phyloP scores from a whole-genome alignment of 2,888 invertebrate species.

The Melanostoma scalare region DNA sequence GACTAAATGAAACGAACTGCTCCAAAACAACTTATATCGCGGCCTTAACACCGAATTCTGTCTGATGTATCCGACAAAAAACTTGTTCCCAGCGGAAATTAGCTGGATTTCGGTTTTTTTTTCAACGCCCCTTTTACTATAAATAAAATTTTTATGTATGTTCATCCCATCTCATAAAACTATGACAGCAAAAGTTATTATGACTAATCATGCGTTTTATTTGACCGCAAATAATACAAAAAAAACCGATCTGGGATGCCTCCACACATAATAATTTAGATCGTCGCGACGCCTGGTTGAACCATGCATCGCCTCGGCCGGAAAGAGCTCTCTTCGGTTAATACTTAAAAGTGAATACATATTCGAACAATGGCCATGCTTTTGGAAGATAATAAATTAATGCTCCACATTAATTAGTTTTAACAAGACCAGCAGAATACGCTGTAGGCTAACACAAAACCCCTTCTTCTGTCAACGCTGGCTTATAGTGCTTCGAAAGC shows the following conservation, averaged over 20 bases:
- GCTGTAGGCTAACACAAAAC: constrained; percentile 38
- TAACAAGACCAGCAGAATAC: constrained; percentile 44
- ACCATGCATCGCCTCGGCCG: constrained; percentile 33
- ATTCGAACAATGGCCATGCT: constrained; percentile 28
- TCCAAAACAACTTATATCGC: no score
- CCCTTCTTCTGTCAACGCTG: constrained; percentile 10
- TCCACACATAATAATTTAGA: constrained; percentile 26
- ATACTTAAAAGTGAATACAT: constrained; percentile 39
- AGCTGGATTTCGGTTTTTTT: neutral
- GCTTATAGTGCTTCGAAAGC: constrained; percentile 47
- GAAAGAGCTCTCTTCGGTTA: constrained; percentile 64
- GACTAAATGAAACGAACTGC: no score
- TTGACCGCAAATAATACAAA: constrained; percentile 55
- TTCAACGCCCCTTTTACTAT: constrained; percentile 10
- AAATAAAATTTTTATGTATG: neutral
- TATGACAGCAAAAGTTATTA: constrained; percentile 54
- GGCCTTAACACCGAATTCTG: constrained; percentile 13
- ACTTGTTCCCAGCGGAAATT: constrained; percentile 2
- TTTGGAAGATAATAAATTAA: constrained; percentile 63
- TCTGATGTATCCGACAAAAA: neutral
- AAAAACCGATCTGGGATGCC: constrained; percentile 23
- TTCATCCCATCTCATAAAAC: constrained; percentile 29
- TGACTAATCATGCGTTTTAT: constrained; percentile 68
- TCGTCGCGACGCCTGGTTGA: constrained; percentile 36
- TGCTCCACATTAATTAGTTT: constrained; percentile 59